Percentiles rank a stretch among this genome's conserved stretches.
Conservation (phyloP, 2,113 vertebrate species). For the Rhegmatorhina hoffmannsi region DNA sequence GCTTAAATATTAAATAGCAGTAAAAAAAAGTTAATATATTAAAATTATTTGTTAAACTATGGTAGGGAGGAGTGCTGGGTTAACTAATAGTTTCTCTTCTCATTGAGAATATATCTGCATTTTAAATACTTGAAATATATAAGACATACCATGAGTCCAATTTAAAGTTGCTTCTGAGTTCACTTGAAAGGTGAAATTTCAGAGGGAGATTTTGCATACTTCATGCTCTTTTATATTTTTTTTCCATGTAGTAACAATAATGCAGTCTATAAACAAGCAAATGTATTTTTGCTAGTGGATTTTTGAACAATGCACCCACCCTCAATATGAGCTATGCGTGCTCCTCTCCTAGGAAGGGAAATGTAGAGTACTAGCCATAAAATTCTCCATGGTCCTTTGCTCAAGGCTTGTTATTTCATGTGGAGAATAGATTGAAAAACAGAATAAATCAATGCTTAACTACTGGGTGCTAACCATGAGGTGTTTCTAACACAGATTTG, state of each 20-base stretch:
- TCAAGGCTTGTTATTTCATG: neutral
- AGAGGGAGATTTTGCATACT: neutral
- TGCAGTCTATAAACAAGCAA: neutral
- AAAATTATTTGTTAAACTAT: neutral
- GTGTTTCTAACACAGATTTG: neutral
- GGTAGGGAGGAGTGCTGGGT: neutral
- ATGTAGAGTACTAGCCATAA: neutral
- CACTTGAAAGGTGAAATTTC: neutral
- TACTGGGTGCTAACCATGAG: neutral
- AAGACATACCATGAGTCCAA: neutral
- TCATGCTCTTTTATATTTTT: neutral
- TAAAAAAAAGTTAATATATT: neutral
- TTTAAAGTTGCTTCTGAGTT: neutral
- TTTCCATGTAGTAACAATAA: neutral
- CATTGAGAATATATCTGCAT: neutral
- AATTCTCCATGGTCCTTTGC: neutral
- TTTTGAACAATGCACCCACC: neutral
- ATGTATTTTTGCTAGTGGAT: neutral
- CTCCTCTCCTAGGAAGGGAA: neutral
- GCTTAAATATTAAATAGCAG: neutral
- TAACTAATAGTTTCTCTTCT: neutral
- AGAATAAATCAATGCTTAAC: neutral
- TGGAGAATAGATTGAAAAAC: neutral
- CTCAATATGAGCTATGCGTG: accelerated
- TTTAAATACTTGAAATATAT: neutral